Evolutionary conservation across 2,888 invertebrate species (phyloP), one percentile per base, ranked within the genome.

Genomic region (Zhengitettix transpicula): DNA sequence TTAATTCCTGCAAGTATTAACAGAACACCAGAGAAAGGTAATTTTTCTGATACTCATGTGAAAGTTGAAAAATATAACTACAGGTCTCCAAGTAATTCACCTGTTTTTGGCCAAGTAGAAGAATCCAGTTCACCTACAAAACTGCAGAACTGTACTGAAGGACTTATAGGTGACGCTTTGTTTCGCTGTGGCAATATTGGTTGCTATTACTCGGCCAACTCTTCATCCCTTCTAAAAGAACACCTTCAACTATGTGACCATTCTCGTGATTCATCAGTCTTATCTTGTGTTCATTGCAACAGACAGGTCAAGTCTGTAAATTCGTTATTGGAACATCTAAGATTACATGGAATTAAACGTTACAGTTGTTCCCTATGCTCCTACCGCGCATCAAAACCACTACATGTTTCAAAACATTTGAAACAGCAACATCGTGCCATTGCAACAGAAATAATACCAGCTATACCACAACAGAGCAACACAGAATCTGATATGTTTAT

Each of bases 291-390:
- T 1, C 79, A 80, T 66, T 80, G 80, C 64, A 68, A 69, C 15
- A 76, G 76, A 64, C 65, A 67, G 9, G 75, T 79, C 56, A 73
- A 75, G 61, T 74, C 55, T 40, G 58, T 41, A 14, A 55, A n/a
- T 11, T 1, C 63, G 16, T 10, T 59, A 15, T 10, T 62, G n/a
- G 77, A 79, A 9, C 85, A 86, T 67, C 69, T 85, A 15, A 77
- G 76, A 63, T 68, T 72, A 3, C 86, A 86, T 63, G 81, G 81
- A 0, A 69, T 76, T 0, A 76, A 78, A 64, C 72, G 79, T 11
- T 82, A 78, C 63, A 73, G 76, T 11, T 86, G 86, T 66, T 77
- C 78, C 9, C 57, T 82, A 40, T 86, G 86, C 67, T 69, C 74
- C 51, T 69, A 73, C 59, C 72, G 73, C 1, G 68, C 70, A 1